Evolutionary conservation across 2,888 invertebrate genomes (phyloP).

Genomic region (Tetanocera ferruginea): DNA sequence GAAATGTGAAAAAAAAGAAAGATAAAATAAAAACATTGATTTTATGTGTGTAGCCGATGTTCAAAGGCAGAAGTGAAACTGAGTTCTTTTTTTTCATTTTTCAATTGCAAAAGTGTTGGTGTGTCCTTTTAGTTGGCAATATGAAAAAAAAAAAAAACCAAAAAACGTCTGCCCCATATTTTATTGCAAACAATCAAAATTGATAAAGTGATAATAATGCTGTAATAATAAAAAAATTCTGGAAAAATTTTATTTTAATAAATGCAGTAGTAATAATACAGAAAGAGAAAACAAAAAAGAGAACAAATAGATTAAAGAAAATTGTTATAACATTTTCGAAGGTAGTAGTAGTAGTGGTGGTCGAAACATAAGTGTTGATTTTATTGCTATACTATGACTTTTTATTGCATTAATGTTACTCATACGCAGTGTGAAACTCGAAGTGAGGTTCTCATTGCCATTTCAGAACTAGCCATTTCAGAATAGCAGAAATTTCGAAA

Average conservation of each 20-base stretch:
- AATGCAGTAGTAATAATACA: neutral
- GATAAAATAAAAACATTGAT: no score
- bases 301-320: neutral
- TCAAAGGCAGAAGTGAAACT: neutral
- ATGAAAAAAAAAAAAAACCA: neutral
- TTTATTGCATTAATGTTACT: no score
- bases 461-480: no score
- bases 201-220: slow-evolving; percentile 26
- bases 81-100: neutral
- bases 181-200: slow-evolving; percentile 21
- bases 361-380: no score
- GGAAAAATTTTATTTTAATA: no score
- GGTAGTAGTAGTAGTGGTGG: no score
- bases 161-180: neutral
- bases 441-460: no score
- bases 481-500: no score
- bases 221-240: neutral
- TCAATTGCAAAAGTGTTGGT: neutral
- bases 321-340: neutral
- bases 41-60: neutral
- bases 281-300: neutral
- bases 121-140: neutral
- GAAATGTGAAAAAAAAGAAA: slow-evolving; percentile 14
- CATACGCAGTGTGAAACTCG: no score
- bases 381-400: no score